Evolutionary conservation across 1,140 invertebrate species (phyloP).

Genomic region (Calycopis cecrops): DNA sequence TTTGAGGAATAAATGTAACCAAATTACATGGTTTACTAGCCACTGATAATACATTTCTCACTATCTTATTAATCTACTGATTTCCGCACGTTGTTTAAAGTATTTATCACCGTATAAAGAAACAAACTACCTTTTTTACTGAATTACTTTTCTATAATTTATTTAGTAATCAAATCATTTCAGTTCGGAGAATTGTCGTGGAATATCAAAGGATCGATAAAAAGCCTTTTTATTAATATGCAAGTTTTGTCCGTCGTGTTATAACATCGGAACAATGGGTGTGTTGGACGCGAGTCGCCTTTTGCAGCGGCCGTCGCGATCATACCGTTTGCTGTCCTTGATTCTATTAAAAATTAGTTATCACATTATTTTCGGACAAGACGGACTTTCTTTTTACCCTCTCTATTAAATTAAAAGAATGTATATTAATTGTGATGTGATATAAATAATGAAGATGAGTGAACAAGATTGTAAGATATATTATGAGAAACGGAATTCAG

Average conservation of each 20-base stretch:
- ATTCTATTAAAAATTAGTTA: slow-evolving; percentile 54
- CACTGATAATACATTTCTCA: no score
- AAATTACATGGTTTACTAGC: no score
- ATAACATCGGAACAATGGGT: slow-evolving; percentile 46
- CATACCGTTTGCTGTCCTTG: slow-evolving; percentile 63
- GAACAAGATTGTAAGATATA: slow-evolving; percentile 50
- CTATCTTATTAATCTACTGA: no score
- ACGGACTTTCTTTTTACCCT: slow-evolving; percentile 31
- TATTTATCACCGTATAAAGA: no score
- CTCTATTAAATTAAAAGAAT: slow-evolving; percentile 10
- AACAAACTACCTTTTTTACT: no score
- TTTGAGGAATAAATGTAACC: no score
- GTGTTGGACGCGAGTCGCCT: slow-evolving; percentile 39
- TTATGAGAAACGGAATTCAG: slow-evolving; percentile 48
- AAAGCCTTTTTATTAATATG: slow-evolving; percentile 47
- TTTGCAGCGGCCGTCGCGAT: slow-evolving; percentile 47
- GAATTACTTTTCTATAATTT: no score
- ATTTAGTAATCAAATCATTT: no score
- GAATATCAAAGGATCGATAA: no score
- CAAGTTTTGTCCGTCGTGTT: slow-evolving; percentile 52
- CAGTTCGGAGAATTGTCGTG: no score
- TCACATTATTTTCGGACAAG: slow-evolving; percentile 47
- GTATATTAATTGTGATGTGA: slow-evolving; percentile 19
- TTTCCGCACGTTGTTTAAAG: no score
- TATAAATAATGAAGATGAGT: slow-evolving; percentile 49